These are phyloP conservation scores for Sarcoramphus papa DNA, from an alignment of 2,797 vertebrate species.

Conservation along the genomic window DNA sequence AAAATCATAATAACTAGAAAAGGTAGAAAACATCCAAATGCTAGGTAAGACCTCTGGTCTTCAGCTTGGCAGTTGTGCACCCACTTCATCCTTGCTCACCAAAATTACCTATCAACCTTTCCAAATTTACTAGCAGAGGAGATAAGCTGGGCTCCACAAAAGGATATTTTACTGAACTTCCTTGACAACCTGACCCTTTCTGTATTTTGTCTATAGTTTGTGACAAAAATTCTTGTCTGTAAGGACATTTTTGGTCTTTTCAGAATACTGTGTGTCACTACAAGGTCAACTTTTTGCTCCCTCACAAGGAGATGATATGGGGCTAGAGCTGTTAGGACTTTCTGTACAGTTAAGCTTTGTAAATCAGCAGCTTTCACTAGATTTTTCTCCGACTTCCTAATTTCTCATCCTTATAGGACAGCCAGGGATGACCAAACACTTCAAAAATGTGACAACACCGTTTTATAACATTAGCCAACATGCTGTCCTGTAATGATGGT, in stretches of 20 bases:
- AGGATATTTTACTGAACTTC: neutral
- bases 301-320: neutral
- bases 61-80: neutral
- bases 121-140: neutral
- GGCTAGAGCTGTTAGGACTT: neutral
- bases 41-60: neutral
- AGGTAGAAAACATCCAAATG: neutral
- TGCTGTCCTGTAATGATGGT: rapidly evolving
- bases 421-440: neutral
- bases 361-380: neutral
- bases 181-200: neutral
- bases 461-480: neutral
- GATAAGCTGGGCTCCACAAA: neutral
- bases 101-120: neutral
- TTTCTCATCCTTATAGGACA: neutral
- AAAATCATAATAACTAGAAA: neutral
- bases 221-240: neutral
- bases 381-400: neutral
- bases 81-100: neutral
- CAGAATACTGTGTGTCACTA: neutral
- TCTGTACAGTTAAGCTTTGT: neutral
- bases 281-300: neutral
- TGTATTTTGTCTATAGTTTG: neutral
- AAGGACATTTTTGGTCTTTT: neutral
- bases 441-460: neutral